These are phyloP conservation scores for Ceramica pisi DNA, from an alignment of 2,888 invertebrate species.

Conservation along the genomic window DNA sequence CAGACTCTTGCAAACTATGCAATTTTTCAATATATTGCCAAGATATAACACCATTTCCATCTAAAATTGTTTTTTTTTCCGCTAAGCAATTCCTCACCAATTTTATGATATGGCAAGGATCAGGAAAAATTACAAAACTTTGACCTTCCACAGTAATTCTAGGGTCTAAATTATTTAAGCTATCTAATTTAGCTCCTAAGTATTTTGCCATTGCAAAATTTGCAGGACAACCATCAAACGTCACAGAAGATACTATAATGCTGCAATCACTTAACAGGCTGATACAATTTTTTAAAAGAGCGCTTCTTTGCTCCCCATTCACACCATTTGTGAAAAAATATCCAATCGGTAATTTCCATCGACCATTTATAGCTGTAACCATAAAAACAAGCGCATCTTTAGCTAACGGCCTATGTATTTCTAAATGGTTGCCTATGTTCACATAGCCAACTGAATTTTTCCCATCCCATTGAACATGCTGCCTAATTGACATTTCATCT, in stretches of 20 bases:
- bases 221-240: too few species aligned
- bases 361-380: background rate
- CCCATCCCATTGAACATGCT: background rate
- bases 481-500: background rate
- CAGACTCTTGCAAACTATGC: background rate
- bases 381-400: background rate
- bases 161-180: too few species aligned
- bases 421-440: background rate
- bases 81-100: background rate
- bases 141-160: background rate
- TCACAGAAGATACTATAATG: background rate
- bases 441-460: background rate
- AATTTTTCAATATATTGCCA: background rate
- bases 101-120: background rate
- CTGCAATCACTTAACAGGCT: background rate
- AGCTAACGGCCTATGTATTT: background rate
- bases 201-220: background rate
- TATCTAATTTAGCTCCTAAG: background rate
- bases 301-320: background rate
- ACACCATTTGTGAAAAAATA: slow-evolving; percentile 6
- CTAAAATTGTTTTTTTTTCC: background rate
- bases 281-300: background rate
- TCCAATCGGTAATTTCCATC: background rate
- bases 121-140: background rate
- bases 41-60: background rate